Conservation (phyloP, 1,140 invertebrate genomes). For the Drosophila ambigua region DNA sequence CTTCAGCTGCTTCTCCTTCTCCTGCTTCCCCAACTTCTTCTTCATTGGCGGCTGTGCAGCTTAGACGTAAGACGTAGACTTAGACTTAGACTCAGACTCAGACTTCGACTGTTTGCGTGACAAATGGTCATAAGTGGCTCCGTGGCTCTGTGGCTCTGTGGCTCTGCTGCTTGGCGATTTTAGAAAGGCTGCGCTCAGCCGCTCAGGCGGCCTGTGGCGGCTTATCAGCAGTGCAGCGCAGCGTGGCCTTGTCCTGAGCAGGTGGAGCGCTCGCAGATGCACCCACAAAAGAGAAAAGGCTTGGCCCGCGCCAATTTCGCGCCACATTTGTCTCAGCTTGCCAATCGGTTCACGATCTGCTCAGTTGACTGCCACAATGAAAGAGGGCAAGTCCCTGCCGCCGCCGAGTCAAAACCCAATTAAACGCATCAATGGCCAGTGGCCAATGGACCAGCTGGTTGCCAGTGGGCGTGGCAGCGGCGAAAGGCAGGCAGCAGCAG, state of each 20-base stretch:
- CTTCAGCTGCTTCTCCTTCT: slow-evolving; percentile 2
- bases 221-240: slow-evolving; percentile 34
- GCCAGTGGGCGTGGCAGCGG: slow-evolving; percentile 52
- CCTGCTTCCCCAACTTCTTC: not conserved
- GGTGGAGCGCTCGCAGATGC: slow-evolving; percentile 16
- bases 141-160: slow-evolving; percentile 13
- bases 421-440: slow-evolving; percentile 68
- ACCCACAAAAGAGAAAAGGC: slow-evolving; percentile 14
- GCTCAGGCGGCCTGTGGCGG: not conserved
- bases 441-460: slow-evolving; percentile 3
- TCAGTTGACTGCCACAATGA: slow-evolving; percentile 20
- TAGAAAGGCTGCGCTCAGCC: slow-evolving; percentile 56
- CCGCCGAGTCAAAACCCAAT: slow-evolving; percentile 47
- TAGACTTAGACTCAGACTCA: no score
- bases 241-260: slow-evolving; percentile 32
- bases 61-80: not conserved
- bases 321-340: slow-evolving; percentile 19
- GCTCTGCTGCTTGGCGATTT: slow-evolving; percentile 26
- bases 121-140: slow-evolving; percentile 66
- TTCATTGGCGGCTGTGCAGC: not conserved
- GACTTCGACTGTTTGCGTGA: slow-evolving; percentile 40
- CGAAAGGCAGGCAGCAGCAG: slow-evolving; percentile 62
- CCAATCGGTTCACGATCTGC: slow-evolving; percentile 7
- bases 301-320: slow-evolving; percentile 35
- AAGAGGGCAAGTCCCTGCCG: no score